Percentiles rank a stretch among this genome's conserved stretches.
Conservation (phyloP, 2,888 invertebrate genomes). For the Petrolisthes cinctipes region DNA sequence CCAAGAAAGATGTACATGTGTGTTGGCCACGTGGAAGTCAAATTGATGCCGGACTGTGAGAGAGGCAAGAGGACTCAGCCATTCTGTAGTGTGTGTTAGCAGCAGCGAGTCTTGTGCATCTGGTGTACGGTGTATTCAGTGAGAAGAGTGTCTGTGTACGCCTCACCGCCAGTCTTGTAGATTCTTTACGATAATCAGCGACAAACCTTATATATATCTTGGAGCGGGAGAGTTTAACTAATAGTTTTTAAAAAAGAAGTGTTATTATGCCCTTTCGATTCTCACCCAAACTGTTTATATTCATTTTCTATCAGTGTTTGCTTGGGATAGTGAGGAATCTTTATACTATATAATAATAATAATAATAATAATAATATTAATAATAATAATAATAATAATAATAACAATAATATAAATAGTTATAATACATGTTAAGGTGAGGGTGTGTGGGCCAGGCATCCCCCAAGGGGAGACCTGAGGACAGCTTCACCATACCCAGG, state of each 20-base stretch:
- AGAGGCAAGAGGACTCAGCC: background rate
- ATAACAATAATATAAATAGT: constrained; percentile 13
- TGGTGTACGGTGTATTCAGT: constrained; percentile 23
- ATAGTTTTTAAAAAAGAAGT: constrained; percentile 49
- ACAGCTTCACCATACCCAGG: background rate
- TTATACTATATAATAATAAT: constrained; percentile 20
- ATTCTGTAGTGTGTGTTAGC: background rate
- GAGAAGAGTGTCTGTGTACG: constrained; percentile 15
- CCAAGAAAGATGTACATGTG: too few relatives aligned
- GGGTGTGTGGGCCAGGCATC: constrained; percentile 30
- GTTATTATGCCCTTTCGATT: constrained; percentile 59
- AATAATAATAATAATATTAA: background rate
- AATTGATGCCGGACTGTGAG: background rate
- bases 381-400: constrained; percentile 16
- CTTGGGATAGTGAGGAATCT: constrained; percentile 56
- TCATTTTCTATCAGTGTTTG: constrained; percentile 59
- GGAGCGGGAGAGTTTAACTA: constrained; percentile 55
- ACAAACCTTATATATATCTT: constrained; percentile 45
- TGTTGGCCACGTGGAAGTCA: too few relatives aligned
- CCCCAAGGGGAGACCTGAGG: background rate
- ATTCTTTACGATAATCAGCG: constrained; percentile 52
- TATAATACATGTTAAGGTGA: constrained; percentile 28
- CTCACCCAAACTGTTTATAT: constrained; percentile 57
- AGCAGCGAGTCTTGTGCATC: constrained; percentile 8
- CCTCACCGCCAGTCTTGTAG: constrained; percentile 41